These are phyloP conservation scores for Creontiades dilutus DNA, from an alignment of 2,888 invertebrate genomes.

Conservation along the genomic window DNA sequence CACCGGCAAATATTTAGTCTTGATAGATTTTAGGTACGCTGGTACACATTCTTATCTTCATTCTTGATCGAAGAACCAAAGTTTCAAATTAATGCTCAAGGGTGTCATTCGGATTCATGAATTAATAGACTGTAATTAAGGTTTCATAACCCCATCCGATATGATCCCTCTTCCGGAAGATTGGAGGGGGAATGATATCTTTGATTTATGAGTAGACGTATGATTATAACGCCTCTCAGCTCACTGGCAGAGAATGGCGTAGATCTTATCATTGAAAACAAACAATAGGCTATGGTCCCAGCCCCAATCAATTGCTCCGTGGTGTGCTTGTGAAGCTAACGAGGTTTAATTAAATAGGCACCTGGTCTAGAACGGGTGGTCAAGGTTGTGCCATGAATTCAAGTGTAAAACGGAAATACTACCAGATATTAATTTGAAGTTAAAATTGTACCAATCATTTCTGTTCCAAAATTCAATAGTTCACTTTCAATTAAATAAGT, in stretches of 20 bases:
- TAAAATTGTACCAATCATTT: too few relatives aligned
- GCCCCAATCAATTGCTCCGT: conserved; percentile 37
- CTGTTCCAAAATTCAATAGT: too few relatives aligned
- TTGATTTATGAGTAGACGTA: conserved; percentile 25
- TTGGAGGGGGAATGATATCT: conserved; percentile 7
- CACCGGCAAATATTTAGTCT: too few relatives aligned
- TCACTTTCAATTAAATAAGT: too few relatives aligned
- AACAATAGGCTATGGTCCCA: conserved; percentile 9
- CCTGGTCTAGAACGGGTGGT: conserved; percentile 6
- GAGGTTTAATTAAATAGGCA: background rate
- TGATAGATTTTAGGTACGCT: too few relatives aligned
- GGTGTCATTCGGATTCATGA: conserved; percentile 45
- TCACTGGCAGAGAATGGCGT: conserved; percentile 4
- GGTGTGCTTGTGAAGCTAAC: background rate
- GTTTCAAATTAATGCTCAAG: conserved; percentile 12
- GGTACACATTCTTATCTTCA: too few relatives aligned
- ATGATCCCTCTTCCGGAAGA: background rate
- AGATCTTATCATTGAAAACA: conserved; percentile 51
- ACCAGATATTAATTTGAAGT: too few relatives aligned
- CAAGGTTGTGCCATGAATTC: background rate
- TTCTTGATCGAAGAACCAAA: conserved; percentile 10
- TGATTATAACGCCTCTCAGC: conserved; percentile 52
- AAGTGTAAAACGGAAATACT: background rate
- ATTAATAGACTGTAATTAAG: conserved; percentile 40
- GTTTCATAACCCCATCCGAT: conserved; percentile 1